Percentiles rank a stretch among this genome's conserved stretches.
phyloP scores from a whole-genome alignment of 2,797 vertebrate genomes.

The Sphenodon punctatus region DNA sequence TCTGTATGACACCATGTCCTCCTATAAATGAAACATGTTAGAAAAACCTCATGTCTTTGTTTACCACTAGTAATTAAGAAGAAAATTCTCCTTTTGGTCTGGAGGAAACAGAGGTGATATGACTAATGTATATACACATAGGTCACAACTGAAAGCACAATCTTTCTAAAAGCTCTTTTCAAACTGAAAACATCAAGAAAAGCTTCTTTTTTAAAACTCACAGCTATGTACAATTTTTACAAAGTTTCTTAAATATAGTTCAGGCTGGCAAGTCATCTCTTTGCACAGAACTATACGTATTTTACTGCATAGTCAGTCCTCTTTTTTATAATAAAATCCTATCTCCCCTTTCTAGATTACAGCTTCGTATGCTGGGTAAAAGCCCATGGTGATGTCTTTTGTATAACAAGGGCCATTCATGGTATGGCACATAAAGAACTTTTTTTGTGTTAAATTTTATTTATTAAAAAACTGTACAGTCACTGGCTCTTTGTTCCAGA shows the following conservation, averaged over 20 bases:
- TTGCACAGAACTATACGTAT: constrained; percentile 73
- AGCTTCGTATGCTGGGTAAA: constrained; percentile 65
- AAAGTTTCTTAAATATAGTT: constrained; percentile 95
- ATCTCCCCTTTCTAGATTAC: constrained; percentile 66
- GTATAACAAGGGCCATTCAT: constrained; percentile 67
- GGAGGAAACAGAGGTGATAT: constrained; percentile 75
- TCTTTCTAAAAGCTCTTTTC: constrained; percentile 81
- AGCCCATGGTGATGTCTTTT: constrained; percentile 63
- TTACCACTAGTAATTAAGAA: constrained; percentile 72
- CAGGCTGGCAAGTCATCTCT: constrained; percentile 83
- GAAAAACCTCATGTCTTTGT: constrained; percentile 72
- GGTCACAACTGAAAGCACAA: constrained; percentile 82
- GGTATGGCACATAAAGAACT: constrained; percentile 80
- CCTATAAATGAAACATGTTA: constrained; percentile 73
- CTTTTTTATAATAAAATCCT: constrained; percentile 73
- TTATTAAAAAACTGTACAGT: constrained; percentile 67
- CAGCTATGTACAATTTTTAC: constrained; percentile 86
- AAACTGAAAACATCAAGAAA: constrained; percentile 85
- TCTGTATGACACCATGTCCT: constrained; percentile 65
- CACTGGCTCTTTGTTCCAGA: constrained; percentile 71
- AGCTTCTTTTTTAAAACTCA: constrained; percentile 82
- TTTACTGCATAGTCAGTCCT: constrained; percentile 77
- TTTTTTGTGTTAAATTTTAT: constrained; percentile 47
- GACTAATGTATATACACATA: constrained; percentile 88
- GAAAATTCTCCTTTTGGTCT: constrained; percentile 62